phyloP scores from a whole-genome alignment of 2,888 invertebrate genomes.

The Hartigia nigra region DNA sequence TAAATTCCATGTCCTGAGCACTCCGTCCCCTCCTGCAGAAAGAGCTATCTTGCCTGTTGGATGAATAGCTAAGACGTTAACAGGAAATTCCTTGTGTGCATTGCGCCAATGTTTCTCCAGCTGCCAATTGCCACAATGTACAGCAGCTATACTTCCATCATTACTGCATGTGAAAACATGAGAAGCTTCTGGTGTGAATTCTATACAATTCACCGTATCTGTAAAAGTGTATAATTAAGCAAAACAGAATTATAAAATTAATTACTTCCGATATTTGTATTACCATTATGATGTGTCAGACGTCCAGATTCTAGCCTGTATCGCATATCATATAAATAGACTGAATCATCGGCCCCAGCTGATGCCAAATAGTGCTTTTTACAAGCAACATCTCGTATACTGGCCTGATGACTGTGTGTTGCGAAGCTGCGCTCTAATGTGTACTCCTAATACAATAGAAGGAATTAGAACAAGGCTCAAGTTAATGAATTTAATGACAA shows the following conservation, averaged over 20 bases:
- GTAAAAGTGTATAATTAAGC: constrained; percentile 21
- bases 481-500: not conserved
- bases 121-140: constrained; percentile 87
- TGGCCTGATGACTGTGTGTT: constrained; percentile 86
- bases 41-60: constrained; percentile 90
- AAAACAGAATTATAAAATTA: not conserved
- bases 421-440: constrained; percentile 85
- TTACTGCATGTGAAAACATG: constrained; percentile 87
- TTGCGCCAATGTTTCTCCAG: constrained; percentile 84
- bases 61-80: constrained; percentile 84
- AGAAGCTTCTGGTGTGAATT: constrained; percentile 80
- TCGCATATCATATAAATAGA: constrained; percentile 86
- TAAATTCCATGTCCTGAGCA: constrained; percentile 92
- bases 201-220: constrained; percentile 81
- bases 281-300: constrained; percentile 83
- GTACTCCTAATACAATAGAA: constrained; percentile 64
- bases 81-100: constrained; percentile 83
- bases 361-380: constrained; percentile 83
- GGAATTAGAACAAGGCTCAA: constrained; percentile 10
- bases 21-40: constrained; percentile 86
- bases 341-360: constrained; percentile 90
- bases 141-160: constrained; percentile 86
- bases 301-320: constrained; percentile 82
- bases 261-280: not conserved
- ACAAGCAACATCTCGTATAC: constrained; percentile 79